phyloP scores from a whole-genome alignment of 2,797 vertebrate genomes.

The Anableps anableps region DNA sequence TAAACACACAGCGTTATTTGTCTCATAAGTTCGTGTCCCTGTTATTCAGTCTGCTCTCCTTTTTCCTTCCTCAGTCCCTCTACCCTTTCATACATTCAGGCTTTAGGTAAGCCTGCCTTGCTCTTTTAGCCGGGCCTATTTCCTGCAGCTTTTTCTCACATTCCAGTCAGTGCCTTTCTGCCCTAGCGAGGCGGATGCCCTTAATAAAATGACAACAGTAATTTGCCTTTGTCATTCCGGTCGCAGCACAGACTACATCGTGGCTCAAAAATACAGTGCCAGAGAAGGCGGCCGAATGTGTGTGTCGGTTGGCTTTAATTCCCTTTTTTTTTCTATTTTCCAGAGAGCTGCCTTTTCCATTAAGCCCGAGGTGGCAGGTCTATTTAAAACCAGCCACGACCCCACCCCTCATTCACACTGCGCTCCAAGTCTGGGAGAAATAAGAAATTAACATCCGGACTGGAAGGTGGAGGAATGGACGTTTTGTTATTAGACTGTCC shows the following conservation, averaged over 20 bases:
- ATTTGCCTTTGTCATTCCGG: conserved; percentile 99
- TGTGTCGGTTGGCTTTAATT: conserved; percentile 98
- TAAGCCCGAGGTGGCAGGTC: conserved; percentile 98
- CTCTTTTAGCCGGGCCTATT: conserved; percentile 64
- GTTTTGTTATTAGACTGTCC: conserved; percentile 95
- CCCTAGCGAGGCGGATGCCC: conserved; percentile 94
- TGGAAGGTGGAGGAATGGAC: conserved; percentile 80
- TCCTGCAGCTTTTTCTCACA: conserved; percentile 83
- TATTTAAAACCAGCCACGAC: conserved; percentile 97
- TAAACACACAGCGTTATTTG: conserved; percentile 41
- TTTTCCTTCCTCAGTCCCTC: conserved; percentile 13
- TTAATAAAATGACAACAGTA: conserved; percentile 99
- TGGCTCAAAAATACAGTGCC: conserved; percentile 99
- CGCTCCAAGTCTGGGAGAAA: conserved; percentile 86
- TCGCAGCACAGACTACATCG: conserved; percentile 87
- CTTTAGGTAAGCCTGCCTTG: conserved; percentile 60
- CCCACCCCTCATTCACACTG: conserved; percentile 88
- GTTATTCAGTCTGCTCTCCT: conserved; percentile 7
- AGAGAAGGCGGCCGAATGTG: conserved; percentile 91
- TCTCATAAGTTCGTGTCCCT: conserved; percentile 34
- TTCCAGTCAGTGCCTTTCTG: conserved; percentile 88
- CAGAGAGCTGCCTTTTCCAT: conserved; percentile 99
- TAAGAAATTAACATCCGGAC: conserved; percentile 98
- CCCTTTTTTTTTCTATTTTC: conserved; percentile 97
- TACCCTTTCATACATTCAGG: conserved; percentile 29